Evolutionary conservation across 2,888 invertebrate species (phyloP), one percentile per base, ranked within the genome.

Genomic region (Ischnura elegans): DNA sequence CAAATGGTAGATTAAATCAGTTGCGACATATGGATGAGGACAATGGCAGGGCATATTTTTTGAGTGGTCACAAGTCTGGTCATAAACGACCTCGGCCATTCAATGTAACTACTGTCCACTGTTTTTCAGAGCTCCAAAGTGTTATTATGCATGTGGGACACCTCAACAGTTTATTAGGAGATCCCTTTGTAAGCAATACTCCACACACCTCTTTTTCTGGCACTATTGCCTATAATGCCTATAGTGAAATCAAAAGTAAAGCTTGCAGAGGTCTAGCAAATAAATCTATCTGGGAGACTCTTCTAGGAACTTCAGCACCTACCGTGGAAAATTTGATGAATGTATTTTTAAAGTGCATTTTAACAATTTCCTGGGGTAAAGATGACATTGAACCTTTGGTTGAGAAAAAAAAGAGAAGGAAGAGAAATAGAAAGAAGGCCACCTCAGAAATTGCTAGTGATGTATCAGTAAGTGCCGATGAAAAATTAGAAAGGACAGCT

Each of bases 221-320:
- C 0, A 97, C 98, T 0, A 97, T 98, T 95, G 95, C 98, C 0
- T 98, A 98, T 95, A 98, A 98, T 96, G 96, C 98, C 46, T 97
- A 97, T 94, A 95, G 96, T 47, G 97, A 97, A 95, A 96, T 98
- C 90, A 97, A 97, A 94, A 96, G 96, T 94, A 97, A 97, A 43
- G 94, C 95, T 0, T 96, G 97, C 95, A 96, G 97, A 0, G 95
- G 96, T 46, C 95, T 95, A 84, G 97, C 95, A 95, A 98, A 1
- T 95, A 96, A 87, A 87, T 94, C 45, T 93, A 95, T 13, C 94
- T 96, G 36, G 94, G 95, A 94, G 94, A 95, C 93, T 95, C 95
- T 6, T 96, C 96, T 90, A 10, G 90, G 90, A 66, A 66, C 61
- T 0, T 16, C 25, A 66, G 90, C 90, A 90, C 90, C 90, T 25